Percentiles rank a stretch among this genome's conserved stretches.
Conservation (phyloP, 2,888 invertebrate genomes). For the Apodemia hepburni region DNA sequence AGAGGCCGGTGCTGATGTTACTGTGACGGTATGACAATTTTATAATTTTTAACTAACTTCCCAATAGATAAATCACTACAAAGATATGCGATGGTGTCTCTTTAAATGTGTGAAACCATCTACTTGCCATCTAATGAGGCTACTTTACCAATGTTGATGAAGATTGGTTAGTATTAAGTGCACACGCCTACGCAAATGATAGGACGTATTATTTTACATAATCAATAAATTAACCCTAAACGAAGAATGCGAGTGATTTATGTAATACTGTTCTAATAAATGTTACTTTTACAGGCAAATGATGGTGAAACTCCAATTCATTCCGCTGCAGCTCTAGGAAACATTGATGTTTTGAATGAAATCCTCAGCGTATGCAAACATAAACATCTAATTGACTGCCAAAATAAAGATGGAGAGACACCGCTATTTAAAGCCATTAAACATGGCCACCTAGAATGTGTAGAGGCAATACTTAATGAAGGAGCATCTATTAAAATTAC, state of each 20-base stretch:
- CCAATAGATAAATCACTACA: too few species aligned
- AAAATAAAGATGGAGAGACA: constrained; percentile 70
- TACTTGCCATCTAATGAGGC: too few species aligned
- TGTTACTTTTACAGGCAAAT: constrained; percentile 50
- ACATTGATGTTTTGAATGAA: constrained; percentile 69
- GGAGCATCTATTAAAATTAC: constrained; percentile 65
- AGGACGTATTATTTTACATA: too few species aligned
- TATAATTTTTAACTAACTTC: background rate
- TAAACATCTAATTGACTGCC: constrained; percentile 65
- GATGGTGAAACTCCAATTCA: constrained; percentile 77
- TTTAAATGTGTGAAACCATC: too few species aligned
- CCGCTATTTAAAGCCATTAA: constrained; percentile 69
- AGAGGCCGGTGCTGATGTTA: constrained; percentile 74
- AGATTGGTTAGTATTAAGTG: too few species aligned
- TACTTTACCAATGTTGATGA: too few species aligned
- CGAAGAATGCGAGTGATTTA: too few species aligned
- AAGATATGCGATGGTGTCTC: too few species aligned
- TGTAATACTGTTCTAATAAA: background rate
- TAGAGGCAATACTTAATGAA: constrained; percentile 61
- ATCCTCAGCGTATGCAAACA: constrained; percentile 71
- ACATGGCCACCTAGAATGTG: constrained; percentile 60
- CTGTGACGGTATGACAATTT: constrained; percentile 48
- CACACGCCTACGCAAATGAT: too few species aligned
- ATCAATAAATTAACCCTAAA: too few species aligned
- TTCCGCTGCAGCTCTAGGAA: constrained; percentile 72